These are phyloP conservation scores for Plestiodon gilberti DNA, from an alignment of 2,113 vertebrate genomes.

Conservation along the genomic window DNA sequence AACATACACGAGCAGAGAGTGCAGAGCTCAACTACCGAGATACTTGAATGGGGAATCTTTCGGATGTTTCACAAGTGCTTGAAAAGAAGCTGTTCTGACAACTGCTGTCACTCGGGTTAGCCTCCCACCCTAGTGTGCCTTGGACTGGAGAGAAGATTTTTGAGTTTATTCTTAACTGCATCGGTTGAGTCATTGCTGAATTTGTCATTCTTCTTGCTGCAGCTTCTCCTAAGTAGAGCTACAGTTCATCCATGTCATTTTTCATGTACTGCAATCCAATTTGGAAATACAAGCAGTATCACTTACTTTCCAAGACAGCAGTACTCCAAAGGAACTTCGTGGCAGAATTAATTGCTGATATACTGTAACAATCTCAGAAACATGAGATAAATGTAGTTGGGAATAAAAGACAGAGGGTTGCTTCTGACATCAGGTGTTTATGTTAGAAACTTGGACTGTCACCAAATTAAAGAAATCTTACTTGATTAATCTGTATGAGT, in stretches of 20 bases:
- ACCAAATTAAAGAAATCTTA: no score
- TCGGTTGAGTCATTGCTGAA: neutral
- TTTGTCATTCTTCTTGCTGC: constrained; percentile 24
- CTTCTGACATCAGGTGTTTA: neutral
- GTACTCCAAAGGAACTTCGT: neutral
- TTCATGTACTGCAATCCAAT: constrained; percentile 6
- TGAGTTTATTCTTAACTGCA: constrained; percentile 22
- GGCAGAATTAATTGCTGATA: constrained; percentile 19
- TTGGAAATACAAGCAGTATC: constrained; percentile 36
- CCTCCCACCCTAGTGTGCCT: constrained; percentile 16
- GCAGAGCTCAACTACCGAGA: neutral
- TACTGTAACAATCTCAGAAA: constrained; percentile 6
- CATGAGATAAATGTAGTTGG: constrained; percentile 25
- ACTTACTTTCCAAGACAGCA: constrained; percentile 36
- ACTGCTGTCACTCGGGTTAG: constrained; percentile 34
- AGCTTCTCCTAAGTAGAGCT: constrained; percentile 8
- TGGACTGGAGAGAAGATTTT: constrained; percentile 10
- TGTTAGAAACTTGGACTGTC: no score
- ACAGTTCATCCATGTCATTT: neutral
- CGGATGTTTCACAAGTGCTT: neutral
- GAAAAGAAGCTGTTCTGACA: constrained; percentile 59
- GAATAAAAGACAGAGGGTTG: neutral
- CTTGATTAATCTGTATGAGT: no score
- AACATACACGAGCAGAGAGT: neutral
- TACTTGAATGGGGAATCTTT: neutral